These are phyloP conservation scores for Argyra leucocephala DNA, from an alignment of 2,888 invertebrate species.

Conservation along the genomic window DNA sequence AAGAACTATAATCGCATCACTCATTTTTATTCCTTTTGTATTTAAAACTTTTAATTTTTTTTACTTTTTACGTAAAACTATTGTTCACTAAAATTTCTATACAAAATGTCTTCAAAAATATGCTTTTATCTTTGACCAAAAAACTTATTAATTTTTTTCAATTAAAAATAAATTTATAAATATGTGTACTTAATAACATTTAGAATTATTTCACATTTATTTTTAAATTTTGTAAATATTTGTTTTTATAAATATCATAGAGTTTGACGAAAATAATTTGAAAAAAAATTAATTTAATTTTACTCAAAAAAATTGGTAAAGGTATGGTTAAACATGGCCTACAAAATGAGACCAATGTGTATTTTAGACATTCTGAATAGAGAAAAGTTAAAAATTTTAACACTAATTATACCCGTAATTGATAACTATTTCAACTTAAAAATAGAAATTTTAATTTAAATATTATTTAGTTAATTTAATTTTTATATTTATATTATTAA, in stretches of 20 bases:
- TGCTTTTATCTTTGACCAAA: no score
- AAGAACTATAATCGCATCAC: slow-evolving; percentile 18
- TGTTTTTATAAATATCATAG: no score
- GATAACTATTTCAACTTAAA: background rate
- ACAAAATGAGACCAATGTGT: background rate
- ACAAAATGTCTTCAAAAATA: background rate
- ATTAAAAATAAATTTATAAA: no score
- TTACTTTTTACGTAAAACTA: background rate
- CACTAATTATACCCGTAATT: background rate
- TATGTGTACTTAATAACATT: no score
- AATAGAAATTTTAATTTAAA: background rate
- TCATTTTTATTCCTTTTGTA: slow-evolving; percentile 15
- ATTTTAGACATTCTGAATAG: background rate
- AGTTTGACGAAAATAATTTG: no score
- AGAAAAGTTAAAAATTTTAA: background rate
- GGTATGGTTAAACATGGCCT: background rate
- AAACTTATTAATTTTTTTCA: no score
- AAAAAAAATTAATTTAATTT: no score
- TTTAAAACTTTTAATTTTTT: background rate
- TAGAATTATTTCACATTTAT: no score
- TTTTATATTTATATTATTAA: background rate
- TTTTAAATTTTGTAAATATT: no score
- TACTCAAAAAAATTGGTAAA: no score
- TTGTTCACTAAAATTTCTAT: background rate
- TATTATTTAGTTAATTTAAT: background rate